Evolutionary conservation across 2,113 vertebrate genomes (phyloP).

Genomic region (Steatornis caripensis): DNA sequence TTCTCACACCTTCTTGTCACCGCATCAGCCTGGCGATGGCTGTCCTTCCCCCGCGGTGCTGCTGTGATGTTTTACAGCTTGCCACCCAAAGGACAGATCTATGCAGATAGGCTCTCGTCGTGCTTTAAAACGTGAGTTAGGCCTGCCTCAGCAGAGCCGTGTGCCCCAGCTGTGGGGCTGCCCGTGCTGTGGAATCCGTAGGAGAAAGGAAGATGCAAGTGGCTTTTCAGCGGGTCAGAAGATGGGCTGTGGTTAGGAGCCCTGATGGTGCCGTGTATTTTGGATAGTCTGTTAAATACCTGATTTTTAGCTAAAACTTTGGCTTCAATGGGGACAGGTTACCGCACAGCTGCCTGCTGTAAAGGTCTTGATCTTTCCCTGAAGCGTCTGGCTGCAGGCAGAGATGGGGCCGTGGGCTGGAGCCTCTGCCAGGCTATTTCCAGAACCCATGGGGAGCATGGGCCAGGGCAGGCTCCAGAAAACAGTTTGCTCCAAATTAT

Average conservation of each 20-base stretch:
- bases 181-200: rapidly evolving
- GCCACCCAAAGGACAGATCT: neutral
- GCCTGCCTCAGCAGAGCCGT: neutral
- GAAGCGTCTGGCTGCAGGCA: neutral
- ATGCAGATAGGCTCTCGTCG: rapidly evolving
- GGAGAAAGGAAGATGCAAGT: neutral
- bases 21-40: neutral
- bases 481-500: neutral
- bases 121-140: rapidly evolving
- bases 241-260: neutral
- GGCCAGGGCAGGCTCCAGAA: neutral
- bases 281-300: neutral
- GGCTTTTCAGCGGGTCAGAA: neutral
- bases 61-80: neutral
- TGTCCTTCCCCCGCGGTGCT: neutral
- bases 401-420: neutral
- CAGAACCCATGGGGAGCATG: neutral
- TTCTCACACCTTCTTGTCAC: neutral
- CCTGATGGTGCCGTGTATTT: neutral
- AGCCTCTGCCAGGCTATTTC: neutral
- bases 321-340: neutral
- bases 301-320: neutral
- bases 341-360: neutral
- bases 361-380: neutral
- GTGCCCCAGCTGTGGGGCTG: neutral